Conservation (phyloP, 92 coral and sea anemone genomes). For the Bergia puertoricense region DNA sequence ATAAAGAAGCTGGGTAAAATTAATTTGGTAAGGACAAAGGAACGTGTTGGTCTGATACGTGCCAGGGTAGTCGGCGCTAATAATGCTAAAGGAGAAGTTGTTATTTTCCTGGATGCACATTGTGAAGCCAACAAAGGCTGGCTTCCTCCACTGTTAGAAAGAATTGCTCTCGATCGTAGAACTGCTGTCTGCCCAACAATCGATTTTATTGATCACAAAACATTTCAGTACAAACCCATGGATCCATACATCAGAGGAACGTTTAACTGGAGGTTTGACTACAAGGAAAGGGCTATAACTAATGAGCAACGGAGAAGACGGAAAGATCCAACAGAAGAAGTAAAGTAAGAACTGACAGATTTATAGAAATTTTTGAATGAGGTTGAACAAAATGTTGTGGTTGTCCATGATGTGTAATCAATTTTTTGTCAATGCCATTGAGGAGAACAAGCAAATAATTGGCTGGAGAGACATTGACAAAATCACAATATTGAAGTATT, state of each 20-base stretch:
- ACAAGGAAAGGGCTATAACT: slow-evolving; percentile 87
- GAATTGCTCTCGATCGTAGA: slow-evolving; percentile 83
- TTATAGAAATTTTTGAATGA: not conserved
- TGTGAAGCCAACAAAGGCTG: slow-evolving; percentile 96
- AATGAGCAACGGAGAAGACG: slow-evolving; percentile 74
- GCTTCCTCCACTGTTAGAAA: slow-evolving; percentile 96
- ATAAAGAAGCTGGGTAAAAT: slow-evolving; percentile 76
- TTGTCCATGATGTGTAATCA: no score
- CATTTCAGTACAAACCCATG: slow-evolving; percentile 97
- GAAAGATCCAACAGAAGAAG: slow-evolving; percentile 93
- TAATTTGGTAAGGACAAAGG: slow-evolving; percentile 86
- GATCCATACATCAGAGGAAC: slow-evolving; percentile 95
- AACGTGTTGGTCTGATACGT: slow-evolving; percentile 90
- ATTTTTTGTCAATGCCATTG: no score
- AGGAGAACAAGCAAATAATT: not conserved
- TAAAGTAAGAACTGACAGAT: slow-evolving; percentile 59
- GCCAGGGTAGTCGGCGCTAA: slow-evolving; percentile 93
- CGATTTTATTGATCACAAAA: slow-evolving; percentile 97
- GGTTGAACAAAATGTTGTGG: not conserved
- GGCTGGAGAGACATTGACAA: no score
- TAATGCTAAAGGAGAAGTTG: slow-evolving; percentile 83
- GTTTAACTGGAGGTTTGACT: slow-evolving; percentile 98
- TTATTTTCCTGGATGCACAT: slow-evolving; percentile 92
- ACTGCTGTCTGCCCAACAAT: slow-evolving; percentile 98
- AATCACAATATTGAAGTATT: no score